These are phyloP conservation scores for Thalpophila matura DNA, from an alignment of 2,888 invertebrate genomes.

Conservation along the genomic window DNA sequence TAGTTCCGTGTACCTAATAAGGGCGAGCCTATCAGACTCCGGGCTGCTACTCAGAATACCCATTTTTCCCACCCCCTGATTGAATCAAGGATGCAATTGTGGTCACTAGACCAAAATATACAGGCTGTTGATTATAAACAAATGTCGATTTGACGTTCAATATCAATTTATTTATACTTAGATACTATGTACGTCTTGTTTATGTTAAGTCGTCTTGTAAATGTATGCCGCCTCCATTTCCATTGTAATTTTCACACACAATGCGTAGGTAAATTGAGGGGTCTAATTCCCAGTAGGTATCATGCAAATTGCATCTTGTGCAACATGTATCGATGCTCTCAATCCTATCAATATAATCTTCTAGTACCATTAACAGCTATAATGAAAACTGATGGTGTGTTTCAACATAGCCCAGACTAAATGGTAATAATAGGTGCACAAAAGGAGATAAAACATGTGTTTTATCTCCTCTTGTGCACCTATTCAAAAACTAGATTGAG, in stretches of 20 bases:
- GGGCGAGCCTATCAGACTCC: too few relatives aligned
- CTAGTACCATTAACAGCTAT: not conserved
- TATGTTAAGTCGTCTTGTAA: too few relatives aligned
- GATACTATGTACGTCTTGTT: too few relatives aligned
- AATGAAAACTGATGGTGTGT: conserved; percentile 9
- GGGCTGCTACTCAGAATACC: too few relatives aligned
- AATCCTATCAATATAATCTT: not conserved
- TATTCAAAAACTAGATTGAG: conserved; percentile 8
- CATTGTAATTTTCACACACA: not conserved
- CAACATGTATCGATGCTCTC: conserved; percentile 1
- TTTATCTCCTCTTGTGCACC: not conserved
- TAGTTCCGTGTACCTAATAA: too few relatives aligned
- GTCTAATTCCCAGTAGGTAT: not conserved
- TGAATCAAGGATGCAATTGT: too few relatives aligned
- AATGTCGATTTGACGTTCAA: too few relatives aligned
- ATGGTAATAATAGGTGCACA: not conserved
- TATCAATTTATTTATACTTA: conserved; percentile 10
- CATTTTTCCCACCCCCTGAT: too few relatives aligned
- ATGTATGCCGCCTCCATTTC: not conserved
- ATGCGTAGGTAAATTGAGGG: not conserved
- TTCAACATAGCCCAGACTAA: not conserved
- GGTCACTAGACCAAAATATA: too few relatives aligned
- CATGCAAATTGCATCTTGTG: not conserved
- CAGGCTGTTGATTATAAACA: too few relatives aligned
- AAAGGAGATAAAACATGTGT: too few relatives aligned